Evolutionary conservation across 2,797 vertebrate genomes (phyloP).

Genomic region (Synanceia verrucosa): DNA sequence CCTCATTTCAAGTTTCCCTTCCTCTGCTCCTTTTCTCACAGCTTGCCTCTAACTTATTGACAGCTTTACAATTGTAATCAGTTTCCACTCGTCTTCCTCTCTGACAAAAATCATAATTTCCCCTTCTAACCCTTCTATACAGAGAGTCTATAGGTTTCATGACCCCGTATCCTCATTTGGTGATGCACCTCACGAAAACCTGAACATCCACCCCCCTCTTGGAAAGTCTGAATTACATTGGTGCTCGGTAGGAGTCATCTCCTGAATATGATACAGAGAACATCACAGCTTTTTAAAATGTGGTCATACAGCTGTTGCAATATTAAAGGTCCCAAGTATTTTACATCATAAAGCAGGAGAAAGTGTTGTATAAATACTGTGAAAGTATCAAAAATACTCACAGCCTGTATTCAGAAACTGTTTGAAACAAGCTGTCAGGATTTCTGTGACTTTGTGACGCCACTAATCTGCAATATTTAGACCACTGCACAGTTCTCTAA

Average conservation of each 20-base stretch:
- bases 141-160: slow-evolving; percentile 25
- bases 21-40: slow-evolving; percentile 3
- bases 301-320: not conserved
- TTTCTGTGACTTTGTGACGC: too few species aligned
- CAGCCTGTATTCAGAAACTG: too few species aligned
- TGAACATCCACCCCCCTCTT: slow-evolving; percentile 25
- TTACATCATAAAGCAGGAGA: too few species aligned
- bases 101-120: slow-evolving; percentile 28
- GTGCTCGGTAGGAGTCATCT: not conserved
- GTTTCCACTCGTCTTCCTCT: slow-evolving; percentile 10
- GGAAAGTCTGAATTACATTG: slow-evolving; percentile 46
- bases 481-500: too few species aligned
- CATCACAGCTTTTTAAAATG: slow-evolving; percentile 2
- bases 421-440: too few species aligned
- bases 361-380: too few species aligned
- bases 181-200: slow-evolving; percentile 34
- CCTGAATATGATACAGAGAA: slow-evolving; percentile 2
- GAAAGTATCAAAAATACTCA: too few species aligned
- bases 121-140: too few species aligned
- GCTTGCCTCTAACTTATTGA: slow-evolving; percentile 43
- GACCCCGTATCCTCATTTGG: slow-evolving; percentile 33
- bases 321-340: too few species aligned
- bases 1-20: slow-evolving; percentile 33
- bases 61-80: slow-evolving; percentile 32
- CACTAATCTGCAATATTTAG: too few species aligned